phyloP scores from a whole-genome alignment of 1,140 invertebrate species.

The Campoletis sonorensis region DNA sequence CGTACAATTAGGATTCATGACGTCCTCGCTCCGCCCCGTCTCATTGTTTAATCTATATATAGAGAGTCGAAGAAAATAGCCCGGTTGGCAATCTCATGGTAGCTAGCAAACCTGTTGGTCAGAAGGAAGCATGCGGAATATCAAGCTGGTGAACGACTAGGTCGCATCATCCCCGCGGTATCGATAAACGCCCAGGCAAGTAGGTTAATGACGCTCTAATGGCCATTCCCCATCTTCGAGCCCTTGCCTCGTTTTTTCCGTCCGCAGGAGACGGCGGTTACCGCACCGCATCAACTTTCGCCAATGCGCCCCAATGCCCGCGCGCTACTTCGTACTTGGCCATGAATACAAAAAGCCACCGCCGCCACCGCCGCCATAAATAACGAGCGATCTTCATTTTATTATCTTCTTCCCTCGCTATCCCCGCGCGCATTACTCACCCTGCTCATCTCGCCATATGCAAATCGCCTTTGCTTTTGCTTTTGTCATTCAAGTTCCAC shows the following conservation, averaged over 20 bases:
- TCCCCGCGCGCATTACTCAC: not conserved
- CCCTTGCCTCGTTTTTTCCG: not conserved
- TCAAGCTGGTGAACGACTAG: constrained; percentile 32
- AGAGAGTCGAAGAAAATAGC: not conserved
- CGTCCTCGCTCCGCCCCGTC: not conserved
- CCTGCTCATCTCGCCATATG: not conserved
- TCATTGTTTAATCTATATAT: not conserved
- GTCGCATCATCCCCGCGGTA: constrained; percentile 38
- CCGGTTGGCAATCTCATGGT: not conserved
- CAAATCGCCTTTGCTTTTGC: not conserved
- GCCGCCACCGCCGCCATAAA: constrained; percentile 9
- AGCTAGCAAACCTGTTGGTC: constrained; percentile 49
- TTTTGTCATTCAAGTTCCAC: not conserved
- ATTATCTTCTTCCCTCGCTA: not conserved
- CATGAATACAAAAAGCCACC: constrained; percentile 42
- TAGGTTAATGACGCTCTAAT: constrained; percentile 54
- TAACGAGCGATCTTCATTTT: constrained; percentile 37
- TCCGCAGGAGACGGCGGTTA: too few relatives aligned
- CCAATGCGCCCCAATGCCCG: too few relatives aligned
- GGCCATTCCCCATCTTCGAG: not conserved
- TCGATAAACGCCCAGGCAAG: constrained; percentile 49
- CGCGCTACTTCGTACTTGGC: constrained; percentile 35
- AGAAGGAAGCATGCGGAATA: too few relatives aligned
- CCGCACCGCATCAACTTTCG: constrained; percentile 41
- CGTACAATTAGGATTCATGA: constrained; percentile 40